Conservation (phyloP, 2,797 vertebrate genomes). For the Leptatherina wallacei region DNA sequence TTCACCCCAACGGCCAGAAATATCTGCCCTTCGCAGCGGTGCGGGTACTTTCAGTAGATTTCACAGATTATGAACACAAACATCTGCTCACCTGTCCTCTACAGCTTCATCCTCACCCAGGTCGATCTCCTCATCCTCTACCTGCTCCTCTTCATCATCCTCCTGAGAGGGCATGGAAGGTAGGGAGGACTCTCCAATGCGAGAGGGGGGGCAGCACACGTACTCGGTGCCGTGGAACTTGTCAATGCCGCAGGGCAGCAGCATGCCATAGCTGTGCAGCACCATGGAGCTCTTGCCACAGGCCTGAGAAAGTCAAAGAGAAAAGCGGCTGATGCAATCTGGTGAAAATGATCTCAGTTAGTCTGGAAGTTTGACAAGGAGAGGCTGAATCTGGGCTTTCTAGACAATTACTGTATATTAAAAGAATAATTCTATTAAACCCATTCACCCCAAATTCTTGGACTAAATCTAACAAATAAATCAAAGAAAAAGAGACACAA, state of each 20-base stretch:
- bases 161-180: slow-evolving; percentile 78
- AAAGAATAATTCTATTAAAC: neutral
- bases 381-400: neutral
- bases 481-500: neutral
- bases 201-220: slow-evolving; percentile 92
- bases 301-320: slow-evolving; percentile 80
- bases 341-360: neutral
- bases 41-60: neutral
- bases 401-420: too few species aligned
- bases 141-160: slow-evolving; percentile 83
- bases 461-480: neutral
- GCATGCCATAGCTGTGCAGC: slow-evolving; percentile 95
- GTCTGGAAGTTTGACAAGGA: neutral
- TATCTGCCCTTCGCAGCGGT: slow-evolving; percentile 6
- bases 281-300: slow-evolving; percentile 89
- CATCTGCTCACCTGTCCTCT: slow-evolving; percentile 72
- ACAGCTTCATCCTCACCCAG: slow-evolving; percentile 66
- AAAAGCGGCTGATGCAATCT: neutral
- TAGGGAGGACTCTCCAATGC: slow-evolving; percentile 53
- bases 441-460: neutral
- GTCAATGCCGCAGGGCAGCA: slow-evolving; percentile 94
- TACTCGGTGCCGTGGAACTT: slow-evolving; percentile 95
- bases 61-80: slow-evolving; percentile 14
- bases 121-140: slow-evolving; percentile 84
- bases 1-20: slow-evolving; percentile 65